phyloP scores from a whole-genome alignment of 2,113 vertebrate genomes.

The Gorilla gorilla region DNA sequence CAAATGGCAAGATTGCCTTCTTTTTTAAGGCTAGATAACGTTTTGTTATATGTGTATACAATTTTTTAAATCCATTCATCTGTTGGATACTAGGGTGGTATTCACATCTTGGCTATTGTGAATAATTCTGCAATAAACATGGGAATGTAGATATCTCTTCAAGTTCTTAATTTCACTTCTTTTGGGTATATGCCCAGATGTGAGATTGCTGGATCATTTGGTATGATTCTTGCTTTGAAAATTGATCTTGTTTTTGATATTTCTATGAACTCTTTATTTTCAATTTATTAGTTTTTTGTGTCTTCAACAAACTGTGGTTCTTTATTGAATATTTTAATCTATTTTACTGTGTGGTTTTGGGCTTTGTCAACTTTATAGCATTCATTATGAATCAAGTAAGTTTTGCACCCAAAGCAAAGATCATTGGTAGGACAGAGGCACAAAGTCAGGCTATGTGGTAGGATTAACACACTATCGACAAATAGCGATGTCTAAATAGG shows the following conservation, averaged over 20 bases:
- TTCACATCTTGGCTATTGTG: not conserved
- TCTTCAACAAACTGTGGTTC: not conserved
- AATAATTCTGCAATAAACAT: not conserved
- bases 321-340: slow-evolving; percentile 20
- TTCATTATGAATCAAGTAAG: not conserved
- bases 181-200: not conserved
- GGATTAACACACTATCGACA: not conserved
- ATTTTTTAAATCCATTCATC: not conserved
- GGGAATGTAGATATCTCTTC: not conserved
- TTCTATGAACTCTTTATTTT: not conserved
- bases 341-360: not conserved
- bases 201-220: not conserved
- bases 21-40: not conserved
- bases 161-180: not conserved
- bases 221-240: not conserved
- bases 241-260: not conserved
- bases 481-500: not conserved
- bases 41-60: not conserved
- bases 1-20: not conserved
- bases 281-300: not conserved
- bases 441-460: not conserved
- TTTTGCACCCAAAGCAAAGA: not conserved
- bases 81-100: not conserved
- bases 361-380: not conserved
- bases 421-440: not conserved